Base-by-base conservation (phyloP, 2,113 vertebrate genomes). In the Rhinoderma darwinii region DNA sequence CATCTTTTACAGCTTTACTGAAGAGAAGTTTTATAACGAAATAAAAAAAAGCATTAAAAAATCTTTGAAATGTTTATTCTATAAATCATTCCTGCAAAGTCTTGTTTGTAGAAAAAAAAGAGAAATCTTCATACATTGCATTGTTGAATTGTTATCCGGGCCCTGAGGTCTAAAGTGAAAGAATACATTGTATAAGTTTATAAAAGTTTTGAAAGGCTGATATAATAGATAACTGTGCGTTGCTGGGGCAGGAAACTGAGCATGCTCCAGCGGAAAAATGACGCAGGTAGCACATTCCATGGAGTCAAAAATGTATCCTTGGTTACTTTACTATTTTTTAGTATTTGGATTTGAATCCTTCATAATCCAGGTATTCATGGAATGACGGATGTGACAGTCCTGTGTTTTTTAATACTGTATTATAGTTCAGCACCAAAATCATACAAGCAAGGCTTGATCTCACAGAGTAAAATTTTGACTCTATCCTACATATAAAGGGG, bases 251-350 rank as follows among this genome's bases (percentile, higher is more conserved):
- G 72, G 72, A 77, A 59, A 59, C 35, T 27, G 83, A 51, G 32
- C 15, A 37, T 44, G 82, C 39, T 18, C 27, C 12, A 51, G 15
- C 41, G 54, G 54, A 78, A 35, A 68, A 70, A 39, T 86, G 84
- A 86, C 84, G 84, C 84, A 86, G 30, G 59, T 79, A 54, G 75
- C 61, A 79, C 63, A 86, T 79, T 86, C 84, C 75, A 54, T n/a
- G 22, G 6, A 32, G 22, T 37, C 3, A 41, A 86, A 78, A 41
- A 56, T 79, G 75, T 54, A 61, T 78, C 47, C 72, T 72, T 22
- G 32, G 59, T 79, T 68, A 51, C 63, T 86, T 79, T 79, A 22
- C 51, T 86, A 80, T 72, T 79, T 86, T 77, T 86, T 79, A 70
- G 84, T 12, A 76, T 63, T 66, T 43, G 35, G 75, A 79, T 77